Evolutionary conservation across 2,797 vertebrate species (phyloP), one percentile per base, ranked within the genome.

Genomic region (Gymnothorax javanicus): DNA sequence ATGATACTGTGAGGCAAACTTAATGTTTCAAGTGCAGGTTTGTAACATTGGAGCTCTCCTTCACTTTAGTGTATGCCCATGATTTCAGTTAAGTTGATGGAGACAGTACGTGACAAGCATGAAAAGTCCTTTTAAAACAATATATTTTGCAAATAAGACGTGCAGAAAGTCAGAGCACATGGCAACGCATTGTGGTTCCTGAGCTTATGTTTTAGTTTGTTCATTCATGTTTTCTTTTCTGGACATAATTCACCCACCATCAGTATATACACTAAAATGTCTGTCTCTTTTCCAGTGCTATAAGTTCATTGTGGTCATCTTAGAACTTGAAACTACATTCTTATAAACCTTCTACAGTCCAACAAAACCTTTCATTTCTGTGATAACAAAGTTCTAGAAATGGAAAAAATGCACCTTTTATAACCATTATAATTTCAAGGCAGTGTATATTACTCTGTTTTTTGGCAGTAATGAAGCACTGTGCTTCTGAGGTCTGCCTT

Each of bases 301-400:
- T 43, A 43, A 23, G n/a, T 81, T 15, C 23, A n/a, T 5, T 56
- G 77, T 17, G 52, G 77, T 56, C 77, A 81, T 81, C 77, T 9
- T 81, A 56, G 52, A 17, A 23, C 77, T 81, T 81, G 56, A 81
- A 75, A 56, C 9, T 50, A 56, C 52, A 56, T 81, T 81, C 77
- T 54, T 56, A 81, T 81, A 56, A 56, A 81, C 50, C 56, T 43
- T 43, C 11, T 54, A 81, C 52, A 81, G 52, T 81, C 52, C 52
- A 23, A 20, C n/a, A 81, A 81, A 81, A 81, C 50, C 75, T 56
- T 9, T 52, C n/a, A 52, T 54, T 43, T 52, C 17, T 11, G 11
- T 33, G 77, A 81, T 56, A 54, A 81, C 11, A 33, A 81, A 81
- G 9, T 6, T 17, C 13, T n/a, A 20, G 75, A 52, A 79, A 79